These are phyloP conservation scores for Ceratothoa steindachneri DNA, from an alignment of 2,888 invertebrate species.

Conservation along the genomic window DNA sequence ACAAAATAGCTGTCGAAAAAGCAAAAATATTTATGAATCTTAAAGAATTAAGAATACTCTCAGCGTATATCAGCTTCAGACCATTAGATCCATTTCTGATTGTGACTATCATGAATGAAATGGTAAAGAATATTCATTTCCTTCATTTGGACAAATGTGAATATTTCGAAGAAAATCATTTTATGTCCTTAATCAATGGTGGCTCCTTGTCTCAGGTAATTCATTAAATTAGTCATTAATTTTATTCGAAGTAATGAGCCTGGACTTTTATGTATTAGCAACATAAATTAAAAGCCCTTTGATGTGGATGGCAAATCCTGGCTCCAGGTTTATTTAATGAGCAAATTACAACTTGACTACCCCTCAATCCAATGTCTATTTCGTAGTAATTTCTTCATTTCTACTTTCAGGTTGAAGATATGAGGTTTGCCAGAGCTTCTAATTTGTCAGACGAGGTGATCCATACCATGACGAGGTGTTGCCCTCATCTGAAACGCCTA, in stretches of 20 bases:
- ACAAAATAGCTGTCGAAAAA: neutral
- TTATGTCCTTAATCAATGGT: neutral
- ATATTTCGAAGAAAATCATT: neutral
- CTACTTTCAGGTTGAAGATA: neutral
- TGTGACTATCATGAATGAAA: neutral
- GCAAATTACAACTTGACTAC: too few relatives aligned
- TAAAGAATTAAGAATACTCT: neutral
- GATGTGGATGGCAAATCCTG: too few relatives aligned
- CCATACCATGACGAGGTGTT: neutral
- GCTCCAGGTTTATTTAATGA: too few relatives aligned
- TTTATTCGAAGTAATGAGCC: too few relatives aligned
- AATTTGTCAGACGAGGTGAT: neutral
- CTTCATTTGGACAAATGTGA: conserved; percentile 1
- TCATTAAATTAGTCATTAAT: too few relatives aligned
- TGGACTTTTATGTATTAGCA: too few relatives aligned
- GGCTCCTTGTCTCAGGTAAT: neutral
- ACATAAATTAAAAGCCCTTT: too few relatives aligned
- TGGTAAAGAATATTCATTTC: neutral
- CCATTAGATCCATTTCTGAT: neutral
- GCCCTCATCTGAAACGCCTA: neutral
- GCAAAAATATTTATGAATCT: neutral
- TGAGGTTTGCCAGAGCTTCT: neutral
- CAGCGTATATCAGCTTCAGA: neutral
- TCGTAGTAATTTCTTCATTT: too few relatives aligned
- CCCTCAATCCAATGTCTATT: too few relatives aligned